Conservation (phyloP, 2,113 vertebrate species). For the Cepphus grylle region DNA sequence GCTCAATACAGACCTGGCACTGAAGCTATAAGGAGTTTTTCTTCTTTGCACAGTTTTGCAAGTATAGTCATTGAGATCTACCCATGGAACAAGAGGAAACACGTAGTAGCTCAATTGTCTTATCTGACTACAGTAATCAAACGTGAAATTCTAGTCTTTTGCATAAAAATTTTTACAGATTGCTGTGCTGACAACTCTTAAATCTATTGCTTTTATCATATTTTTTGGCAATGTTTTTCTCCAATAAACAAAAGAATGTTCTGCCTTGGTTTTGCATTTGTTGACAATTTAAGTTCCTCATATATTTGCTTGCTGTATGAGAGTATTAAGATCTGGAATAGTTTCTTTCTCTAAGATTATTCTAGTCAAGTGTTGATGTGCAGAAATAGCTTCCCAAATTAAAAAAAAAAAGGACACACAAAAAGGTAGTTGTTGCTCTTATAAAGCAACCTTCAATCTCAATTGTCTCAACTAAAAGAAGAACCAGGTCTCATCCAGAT, state of each 20-base stretch:
- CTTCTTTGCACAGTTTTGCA: neutral
- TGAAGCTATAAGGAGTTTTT: neutral
- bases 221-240: neutral
- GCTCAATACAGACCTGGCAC: neutral
- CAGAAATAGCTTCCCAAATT: neutral
- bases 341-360: slow-evolving; percentile 37
- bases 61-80: neutral
- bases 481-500: neutral
- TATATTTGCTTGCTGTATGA: neutral
- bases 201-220: neutral
- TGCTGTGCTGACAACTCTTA: neutral
- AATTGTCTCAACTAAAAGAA: neutral
- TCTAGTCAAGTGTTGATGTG: slow-evolving; percentile 4
- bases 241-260: neutral
- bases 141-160: neutral
- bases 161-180: neutral
- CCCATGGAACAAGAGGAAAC: neutral
- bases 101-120: neutral
- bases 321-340: slow-evolving; percentile 11
- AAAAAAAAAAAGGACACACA: neutral
- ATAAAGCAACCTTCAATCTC: neutral
- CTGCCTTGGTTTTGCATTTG: neutral
- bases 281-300: neutral
- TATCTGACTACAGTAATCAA: neutral
- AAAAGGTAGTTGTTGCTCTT: neutral